Evolutionary conservation across 2,888 invertebrate species (phyloP), one percentile per base, ranked within the genome.

Genomic region (Cephus spinipes): DNA sequence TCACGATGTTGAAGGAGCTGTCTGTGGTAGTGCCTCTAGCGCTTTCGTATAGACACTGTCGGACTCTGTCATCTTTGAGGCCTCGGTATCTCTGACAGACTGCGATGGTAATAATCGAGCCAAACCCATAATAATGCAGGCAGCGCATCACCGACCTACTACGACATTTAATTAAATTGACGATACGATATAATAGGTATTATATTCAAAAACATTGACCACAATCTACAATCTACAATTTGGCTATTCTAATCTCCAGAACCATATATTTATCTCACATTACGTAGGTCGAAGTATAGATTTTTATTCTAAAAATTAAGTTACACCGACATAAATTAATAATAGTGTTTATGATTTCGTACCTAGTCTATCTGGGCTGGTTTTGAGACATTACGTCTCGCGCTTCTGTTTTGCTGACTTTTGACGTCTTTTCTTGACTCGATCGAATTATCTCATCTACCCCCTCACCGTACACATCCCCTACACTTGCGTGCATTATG

Each of bases 301-400:
- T 89, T 89, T 90, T 90, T 90, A 89, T 89, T 90, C 90, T 90
- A 90, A 87, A 87, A 87, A 90, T 89, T 89, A 84, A 87, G 82
- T 88, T 88, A 90, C 90, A 91, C 89, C 89, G 90, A 91, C 90
- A 90, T 87, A 89, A 89, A 89, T 90, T 40, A 40, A 4, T 88
- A 90, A 89, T 88, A 89, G 88, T 89, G 90, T 90, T 91, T 88
- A 87, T 90, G 87, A 89, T 89, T 90, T 84, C 90, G 90, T 91
- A 91, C 91, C 91, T 91, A 91, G 84, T 89, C 84, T 90, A 90
- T 91, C 89, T 88, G 90, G 91, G 91, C 90, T 91, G 91, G 90
- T 90, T 90, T 91, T 90, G 89, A 90, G 40, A 40, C 40, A 84
- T 81, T 85, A 81, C 78, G 79, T 81, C 82, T 81, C 82, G 77